A percentile compares a stretch with the other conserved stretches of the same genome.
Evolutionary conservation across 35 echinoderm and acorn worm genomes (phyloP).

Genomic region (Strongylocentrotus purpuratus): DNA sequence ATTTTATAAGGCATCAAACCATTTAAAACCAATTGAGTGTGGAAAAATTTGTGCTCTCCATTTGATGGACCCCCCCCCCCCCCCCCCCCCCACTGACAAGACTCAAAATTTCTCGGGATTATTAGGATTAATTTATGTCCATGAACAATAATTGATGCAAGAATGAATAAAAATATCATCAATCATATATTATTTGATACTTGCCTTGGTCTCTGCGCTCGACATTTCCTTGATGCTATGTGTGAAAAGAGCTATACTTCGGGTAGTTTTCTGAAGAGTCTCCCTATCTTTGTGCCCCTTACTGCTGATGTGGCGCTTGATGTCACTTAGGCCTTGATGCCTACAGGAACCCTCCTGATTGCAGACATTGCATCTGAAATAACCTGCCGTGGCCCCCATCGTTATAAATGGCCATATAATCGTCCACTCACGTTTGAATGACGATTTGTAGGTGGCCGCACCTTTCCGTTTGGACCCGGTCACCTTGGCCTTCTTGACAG

Average conservation of each 20-base stretch:
- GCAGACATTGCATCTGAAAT: not conserved
- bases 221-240: slow-evolving; percentile 7
- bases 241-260: not conserved
- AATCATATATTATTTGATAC: slow-evolving; percentile 26
- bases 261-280: not conserved
- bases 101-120: not conserved
- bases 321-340: not conserved
- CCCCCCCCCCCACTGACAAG: too few species aligned
- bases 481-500: too few species aligned
- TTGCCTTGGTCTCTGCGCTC: not conserved
- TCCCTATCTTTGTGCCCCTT: not conserved
- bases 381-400: not conserved
- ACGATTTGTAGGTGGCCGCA: not conserved
- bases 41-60: slow-evolving; percentile 3
- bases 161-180: not conserved
- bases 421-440: not conserved
- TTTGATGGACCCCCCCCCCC: not conserved
- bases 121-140: not conserved
- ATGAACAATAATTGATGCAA: not conserved
- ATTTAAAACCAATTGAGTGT: not conserved
- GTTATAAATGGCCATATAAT: not conserved
- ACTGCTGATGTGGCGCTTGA: not conserved
- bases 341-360: not conserved
- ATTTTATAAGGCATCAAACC: not conserved
- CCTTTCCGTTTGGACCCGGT: not conserved